A percentile compares a stretch with the other conserved stretches of the same genome.
Evolutionary conservation across 2,888 invertebrate species (phyloP).

Genomic region (Deladenus siricidicola): DNA sequence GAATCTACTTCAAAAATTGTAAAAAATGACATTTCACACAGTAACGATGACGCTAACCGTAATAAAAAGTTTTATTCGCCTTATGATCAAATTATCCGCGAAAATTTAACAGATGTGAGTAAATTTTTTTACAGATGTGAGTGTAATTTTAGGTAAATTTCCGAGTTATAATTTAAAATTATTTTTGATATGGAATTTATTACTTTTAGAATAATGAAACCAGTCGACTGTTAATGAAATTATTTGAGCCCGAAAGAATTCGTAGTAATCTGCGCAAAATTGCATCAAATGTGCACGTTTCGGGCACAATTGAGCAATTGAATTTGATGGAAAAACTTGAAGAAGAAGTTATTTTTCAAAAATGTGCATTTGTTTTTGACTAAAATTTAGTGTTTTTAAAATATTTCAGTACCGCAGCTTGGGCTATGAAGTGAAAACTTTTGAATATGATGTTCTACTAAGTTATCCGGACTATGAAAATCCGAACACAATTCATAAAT

Average conservation of each 20-base stretch:
- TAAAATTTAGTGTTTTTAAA: neutral
- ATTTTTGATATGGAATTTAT: too few relatives aligned
- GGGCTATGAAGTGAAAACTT: slow-evolving; percentile 33
- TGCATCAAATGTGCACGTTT: slow-evolving; percentile 36
- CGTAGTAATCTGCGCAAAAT: slow-evolving; percentile 35
- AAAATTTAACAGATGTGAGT: neutral
- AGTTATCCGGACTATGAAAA: slow-evolving; percentile 46
- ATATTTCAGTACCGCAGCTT: slow-evolving; percentile 32
- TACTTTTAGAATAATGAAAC: slow-evolving; percentile 19
- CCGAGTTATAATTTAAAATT: too few relatives aligned
- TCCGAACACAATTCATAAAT: slow-evolving; percentile 36
- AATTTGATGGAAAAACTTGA: slow-evolving; percentile 35
- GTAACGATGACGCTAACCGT: too few relatives aligned
- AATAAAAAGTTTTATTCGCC: too few relatives aligned
- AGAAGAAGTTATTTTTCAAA: slow-evolving; percentile 26
- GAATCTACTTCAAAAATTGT: too few relatives aligned
- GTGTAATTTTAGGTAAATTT: too few relatives aligned
- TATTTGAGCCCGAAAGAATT: slow-evolving; percentile 27
- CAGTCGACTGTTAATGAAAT: slow-evolving; percentile 20
- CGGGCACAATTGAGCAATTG: slow-evolving; percentile 43
- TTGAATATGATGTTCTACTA: slow-evolving; percentile 48
- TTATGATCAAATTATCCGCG: neutral
- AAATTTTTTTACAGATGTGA: too few relatives aligned
- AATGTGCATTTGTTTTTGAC: neutral
- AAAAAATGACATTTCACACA: too few relatives aligned